These are phyloP conservation scores for Machaerirhynchus nigripectus DNA, from an alignment of 2,113 vertebrate species.

Conservation along the genomic window DNA sequence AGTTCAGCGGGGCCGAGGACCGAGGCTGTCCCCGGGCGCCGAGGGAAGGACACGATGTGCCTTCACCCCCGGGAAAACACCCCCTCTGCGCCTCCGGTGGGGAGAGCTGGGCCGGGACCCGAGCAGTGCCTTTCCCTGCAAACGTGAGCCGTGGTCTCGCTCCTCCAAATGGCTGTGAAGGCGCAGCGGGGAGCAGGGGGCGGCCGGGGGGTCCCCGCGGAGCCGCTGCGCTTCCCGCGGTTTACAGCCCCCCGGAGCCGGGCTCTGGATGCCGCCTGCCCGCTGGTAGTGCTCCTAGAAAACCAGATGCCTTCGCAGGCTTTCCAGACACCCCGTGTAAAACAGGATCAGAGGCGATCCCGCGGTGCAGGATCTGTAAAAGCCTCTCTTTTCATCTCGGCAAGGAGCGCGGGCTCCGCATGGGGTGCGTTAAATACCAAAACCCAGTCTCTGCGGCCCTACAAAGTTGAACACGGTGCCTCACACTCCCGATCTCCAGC, in stretches of 20 bases:
- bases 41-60: not conserved
- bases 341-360: slow-evolving; percentile 47
- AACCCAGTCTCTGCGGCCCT: not conserved
- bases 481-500: not conserved
- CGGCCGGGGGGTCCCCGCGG: not conserved
- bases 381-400: slow-evolving; percentile 29
- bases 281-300: slow-evolving; percentile 38
- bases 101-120: not conserved
- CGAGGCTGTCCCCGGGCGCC: not conserved
- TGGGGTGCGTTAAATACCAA: slow-evolving; percentile 36
- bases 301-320: slow-evolving; percentile 55
- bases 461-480: not conserved
- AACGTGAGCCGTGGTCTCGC: not conserved
- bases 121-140: not conserved
- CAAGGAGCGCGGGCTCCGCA: slow-evolving; percentile 8
- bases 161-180: not conserved
- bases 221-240: not conserved
- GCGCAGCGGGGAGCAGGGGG: not conserved
- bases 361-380: slow-evolving; percentile 40
- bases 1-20: slow-evolving; percentile 71
- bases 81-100: not conserved
- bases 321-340: slow-evolving; percentile 58
- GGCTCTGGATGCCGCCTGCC: slow-evolving; percentile 19
- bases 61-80: not conserved
- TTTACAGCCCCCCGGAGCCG: slow-evolving; percentile 44